These are phyloP conservation scores for Corticium candelabrum DNA, from an alignment of 37 sponge, comb jelly and placozoan genomes.

Conservation along the genomic window DNA sequence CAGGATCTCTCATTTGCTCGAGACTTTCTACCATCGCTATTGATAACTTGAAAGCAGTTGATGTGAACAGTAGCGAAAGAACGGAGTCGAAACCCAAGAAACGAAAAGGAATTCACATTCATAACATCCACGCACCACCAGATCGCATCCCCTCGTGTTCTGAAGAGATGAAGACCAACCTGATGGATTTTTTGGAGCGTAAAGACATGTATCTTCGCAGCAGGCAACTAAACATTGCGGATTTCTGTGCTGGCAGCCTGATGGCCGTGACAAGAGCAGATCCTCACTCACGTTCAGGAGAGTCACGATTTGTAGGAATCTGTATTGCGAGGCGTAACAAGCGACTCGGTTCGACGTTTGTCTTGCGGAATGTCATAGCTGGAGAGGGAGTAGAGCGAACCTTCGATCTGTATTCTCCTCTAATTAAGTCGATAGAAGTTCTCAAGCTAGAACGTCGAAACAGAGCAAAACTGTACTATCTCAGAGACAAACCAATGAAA, in stretches of 20 bases:
- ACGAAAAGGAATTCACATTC: neutral
- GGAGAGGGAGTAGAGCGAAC: constrained; percentile 60
- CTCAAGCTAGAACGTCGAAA: constrained; percentile 62
- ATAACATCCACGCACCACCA: neutral
- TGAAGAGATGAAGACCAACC: constrained; percentile 47
- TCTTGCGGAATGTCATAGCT: constrained; percentile 56
- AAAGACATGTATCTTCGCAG: constrained; percentile 53
- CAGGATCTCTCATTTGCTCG: too few relatives aligned
- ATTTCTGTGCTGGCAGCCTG: constrained; percentile 53
- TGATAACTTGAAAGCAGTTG: too few relatives aligned
- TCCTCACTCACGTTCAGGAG: constrained; percentile 40
- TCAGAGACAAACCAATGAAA: constrained; percentile 54
- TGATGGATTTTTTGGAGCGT: constrained; percentile 47
- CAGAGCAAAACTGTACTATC: constrained; percentile 68
- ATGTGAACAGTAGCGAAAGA: neutral
- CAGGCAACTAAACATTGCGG: constrained; percentile 32
- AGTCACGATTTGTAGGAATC: constrained; percentile 63
- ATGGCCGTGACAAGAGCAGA: constrained; percentile 60
- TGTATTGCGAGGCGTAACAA: constrained; percentile 67
- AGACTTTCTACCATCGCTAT: too few relatives aligned
- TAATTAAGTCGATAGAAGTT: constrained; percentile 55
- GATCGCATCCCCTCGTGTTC: neutral
- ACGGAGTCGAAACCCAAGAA: neutral
- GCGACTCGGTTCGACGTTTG: constrained; percentile 56
- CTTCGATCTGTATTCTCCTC: constrained; percentile 71